Evolutionary conservation across 2,797 vertebrate genomes (phyloP).

Genomic region (Anguilla megastoma): DNA sequence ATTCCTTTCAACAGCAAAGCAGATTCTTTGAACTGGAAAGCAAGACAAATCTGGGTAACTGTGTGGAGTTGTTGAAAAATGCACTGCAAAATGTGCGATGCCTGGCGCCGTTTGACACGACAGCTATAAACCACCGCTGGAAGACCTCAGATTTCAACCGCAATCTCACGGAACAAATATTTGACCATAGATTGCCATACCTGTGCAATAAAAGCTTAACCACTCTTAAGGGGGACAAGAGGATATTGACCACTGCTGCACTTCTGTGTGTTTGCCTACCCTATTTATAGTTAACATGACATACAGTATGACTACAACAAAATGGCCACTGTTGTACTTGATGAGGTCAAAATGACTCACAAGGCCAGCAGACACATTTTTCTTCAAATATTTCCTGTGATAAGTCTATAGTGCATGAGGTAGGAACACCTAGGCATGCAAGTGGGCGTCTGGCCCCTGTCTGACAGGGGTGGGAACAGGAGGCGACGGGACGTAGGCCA

Average conservation of each 20-base stretch:
- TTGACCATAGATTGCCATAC: not conserved
- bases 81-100: constrained; percentile 10
- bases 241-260: not conserved
- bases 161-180: not conserved
- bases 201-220: not conserved
- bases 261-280: not conserved
- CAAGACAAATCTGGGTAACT: not conserved
- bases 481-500: constrained; percentile 7
- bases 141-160: not conserved
- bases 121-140: not conserved
- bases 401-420: not conserved
- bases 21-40: constrained; percentile 6
- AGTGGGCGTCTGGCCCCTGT: not conserved
- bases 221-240: not conserved
- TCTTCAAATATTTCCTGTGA: not conserved
- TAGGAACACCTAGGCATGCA: not conserved
- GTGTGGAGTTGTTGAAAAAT: constrained; percentile 24
- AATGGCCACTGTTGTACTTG: not conserved
- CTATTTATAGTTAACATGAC: not conserved
- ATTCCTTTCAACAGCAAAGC: not conserved
- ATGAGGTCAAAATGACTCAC: not conserved
- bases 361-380: not conserved
- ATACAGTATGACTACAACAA: not conserved
- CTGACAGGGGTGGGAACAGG: constrained; percentile 11
- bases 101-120: not conserved